Evolutionary conservation across 2,113 vertebrate species (phyloP).

Genomic region (Calyptommatus sinebrachiatus): DNA sequence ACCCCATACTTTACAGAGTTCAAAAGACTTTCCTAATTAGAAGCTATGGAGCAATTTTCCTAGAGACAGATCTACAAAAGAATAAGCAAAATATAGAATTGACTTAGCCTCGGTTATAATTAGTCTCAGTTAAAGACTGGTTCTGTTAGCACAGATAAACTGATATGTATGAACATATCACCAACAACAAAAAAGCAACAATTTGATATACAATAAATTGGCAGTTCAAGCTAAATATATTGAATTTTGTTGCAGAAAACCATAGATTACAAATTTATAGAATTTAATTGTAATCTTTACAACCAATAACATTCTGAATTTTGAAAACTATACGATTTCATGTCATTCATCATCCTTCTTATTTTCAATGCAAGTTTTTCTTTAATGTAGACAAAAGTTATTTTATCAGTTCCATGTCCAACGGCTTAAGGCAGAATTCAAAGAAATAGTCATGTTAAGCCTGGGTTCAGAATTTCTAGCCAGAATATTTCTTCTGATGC

Average conservation of each 20-base stretch:
- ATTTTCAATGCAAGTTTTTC: background rate
- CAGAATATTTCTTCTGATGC: too few relatives aligned
- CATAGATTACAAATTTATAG: background rate
- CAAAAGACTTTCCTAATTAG: conserved; percentile 11
- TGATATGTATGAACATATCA: background rate
- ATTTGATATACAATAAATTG: conserved; percentile 13
- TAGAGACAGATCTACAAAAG: background rate
- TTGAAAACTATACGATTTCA: background rate
- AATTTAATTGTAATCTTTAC: background rate
- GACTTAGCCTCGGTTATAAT: background rate
- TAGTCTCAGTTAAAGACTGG: conserved; percentile 12
- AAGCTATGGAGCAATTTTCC: conserved; percentile 21
- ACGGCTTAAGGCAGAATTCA: too few relatives aligned
- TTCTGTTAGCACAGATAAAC: background rate
- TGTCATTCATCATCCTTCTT: too few relatives aligned
- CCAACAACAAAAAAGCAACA: conserved; percentile 31
- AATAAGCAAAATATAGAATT: background rate
- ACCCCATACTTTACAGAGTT: background rate
- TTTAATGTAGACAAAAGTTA: background rate
- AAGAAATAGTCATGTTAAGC: too few relatives aligned
- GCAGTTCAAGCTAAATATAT: background rate
- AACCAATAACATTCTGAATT: background rate
- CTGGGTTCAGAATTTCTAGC: too few relatives aligned
- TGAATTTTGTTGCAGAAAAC: background rate
- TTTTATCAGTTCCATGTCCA: background rate